Base-by-base conservation (phyloP, 2,888 invertebrate species). In the Mythimna vitellina region DNA sequence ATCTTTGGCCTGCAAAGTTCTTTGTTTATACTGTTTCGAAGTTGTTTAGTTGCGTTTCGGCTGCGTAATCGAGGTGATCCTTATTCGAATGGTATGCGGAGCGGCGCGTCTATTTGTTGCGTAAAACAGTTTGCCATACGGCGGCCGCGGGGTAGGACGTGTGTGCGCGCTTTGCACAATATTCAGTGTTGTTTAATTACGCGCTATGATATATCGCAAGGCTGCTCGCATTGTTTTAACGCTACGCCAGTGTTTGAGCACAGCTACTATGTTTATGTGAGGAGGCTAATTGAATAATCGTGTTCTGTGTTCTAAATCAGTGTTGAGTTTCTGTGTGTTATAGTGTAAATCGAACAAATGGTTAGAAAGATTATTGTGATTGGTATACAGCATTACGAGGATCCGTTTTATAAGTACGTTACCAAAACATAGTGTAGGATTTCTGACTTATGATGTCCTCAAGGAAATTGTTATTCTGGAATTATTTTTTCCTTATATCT, bases 311-410 rank as follows among this genome's bases (percentile, higher is more conserved):
- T 86, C 81, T 85, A 86, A 86, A 87, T 85, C 78, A 86, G 92
- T 90, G 89, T 89, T 86, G 87, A 86, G 88, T 91, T 89, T 89
- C 86, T 88, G 86, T 87, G 89, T 68, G 79, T 71, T 81, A 76
- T 67, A 83, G 85, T 89, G 89, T 81, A 85, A 85, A 84, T 88
- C 83, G 83, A 79, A 86, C 91, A 92, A 92, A 95, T 95, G 95
- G 95, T 95, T 93, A 90, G 94, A 83, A 95, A 95, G 90, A 95
- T 95, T 83, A 94, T 95, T 85, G 95, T 95, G 62, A 91, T 95
- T 80, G 95, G 95, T 76, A 93, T 95, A 88, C 93, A 92, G 73
- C 93, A 95, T 82, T 96, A 96, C 82, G 95, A 96, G 86, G 95
- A 96, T 89, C 95, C 95, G 60, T 96, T 95, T 88, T 95, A 96